Percentiles rank a stretch among this genome's conserved stretches.
These are phyloP conservation scores for Dasysyrphus albostriatus DNA, from an alignment of 2,888 invertebrate genomes.

Conservation along the genomic window DNA sequence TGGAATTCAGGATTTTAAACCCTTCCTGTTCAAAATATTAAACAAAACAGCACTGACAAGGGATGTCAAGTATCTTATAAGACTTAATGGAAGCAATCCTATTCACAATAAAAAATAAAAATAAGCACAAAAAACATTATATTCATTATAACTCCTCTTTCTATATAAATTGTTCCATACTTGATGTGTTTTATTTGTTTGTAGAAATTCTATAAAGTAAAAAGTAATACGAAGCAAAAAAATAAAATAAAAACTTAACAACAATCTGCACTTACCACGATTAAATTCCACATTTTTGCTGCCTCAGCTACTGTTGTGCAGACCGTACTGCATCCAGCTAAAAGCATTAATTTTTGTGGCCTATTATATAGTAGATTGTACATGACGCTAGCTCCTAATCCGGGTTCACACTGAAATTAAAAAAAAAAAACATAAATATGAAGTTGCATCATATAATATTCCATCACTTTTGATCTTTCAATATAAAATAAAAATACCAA, in stretches of 20 bases:
- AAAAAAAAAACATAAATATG: constrained; percentile 66
- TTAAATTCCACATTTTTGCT: constrained; percentile 99
- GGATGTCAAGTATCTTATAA: no score
- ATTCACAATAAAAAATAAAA: no score
- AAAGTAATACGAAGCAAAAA: background rate
- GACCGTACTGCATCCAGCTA: constrained; percentile 99
- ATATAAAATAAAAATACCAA: no score
- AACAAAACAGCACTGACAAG: no score
- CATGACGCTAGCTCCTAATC: constrained; percentile 98
- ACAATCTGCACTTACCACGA: constrained; percentile 91
- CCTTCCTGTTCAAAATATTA: no score
- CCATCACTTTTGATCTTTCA: background rate
- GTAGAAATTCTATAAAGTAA: background rate
- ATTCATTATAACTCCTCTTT: no score
- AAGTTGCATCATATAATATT: constrained; percentile 33
- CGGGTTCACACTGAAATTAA: constrained; percentile 96
- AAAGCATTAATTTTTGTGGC: constrained; percentile 95
- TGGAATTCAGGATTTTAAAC: no score
- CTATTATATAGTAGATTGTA: constrained; percentile 98
- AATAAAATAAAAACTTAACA: background rate
- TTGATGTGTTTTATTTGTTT: no score
- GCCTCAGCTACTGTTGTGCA: constrained; percentile 99
- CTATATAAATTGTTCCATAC: no score
- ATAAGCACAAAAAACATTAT: no score
- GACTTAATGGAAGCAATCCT: no score